phyloP scores from a whole-genome alignment of 2,797 vertebrate species.

The Gambusia yucatana region DNA sequence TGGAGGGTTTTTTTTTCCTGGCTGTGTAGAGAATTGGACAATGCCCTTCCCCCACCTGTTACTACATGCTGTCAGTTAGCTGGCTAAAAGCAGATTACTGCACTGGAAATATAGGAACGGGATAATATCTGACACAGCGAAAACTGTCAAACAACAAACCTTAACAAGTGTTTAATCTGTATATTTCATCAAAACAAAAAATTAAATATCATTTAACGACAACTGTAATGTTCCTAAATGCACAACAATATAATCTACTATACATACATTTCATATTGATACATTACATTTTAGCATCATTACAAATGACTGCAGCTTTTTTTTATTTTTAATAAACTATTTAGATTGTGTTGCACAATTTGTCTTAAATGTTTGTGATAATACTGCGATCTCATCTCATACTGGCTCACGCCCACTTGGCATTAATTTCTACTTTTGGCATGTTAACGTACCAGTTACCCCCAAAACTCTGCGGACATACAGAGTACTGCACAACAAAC shows the following conservation, averaged over 20 bases:
- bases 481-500: not conserved
- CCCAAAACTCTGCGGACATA: not conserved
- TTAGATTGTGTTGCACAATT: not conserved
- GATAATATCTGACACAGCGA: not conserved
- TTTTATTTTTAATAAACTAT: not conserved
- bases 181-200: not conserved
- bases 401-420: not conserved
- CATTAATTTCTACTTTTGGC: not conserved
- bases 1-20: not conserved
- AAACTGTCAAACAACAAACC: not conserved
- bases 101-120: not conserved
- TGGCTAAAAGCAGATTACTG: not conserved
- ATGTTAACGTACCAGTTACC: not conserved
- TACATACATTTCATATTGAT: not conserved
- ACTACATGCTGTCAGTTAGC: not conserved
- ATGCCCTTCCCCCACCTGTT: not conserved
- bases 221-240: not conserved
- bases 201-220: not conserved
- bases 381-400: not conserved
- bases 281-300: not conserved
- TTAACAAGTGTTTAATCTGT: not conserved
- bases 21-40: not conserved
- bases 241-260: not conserved
- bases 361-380: not conserved
- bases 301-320: not conserved